Conservation (phyloP, 1,140 invertebrate genomes). For the Sminthurinus signatus region DNA sequence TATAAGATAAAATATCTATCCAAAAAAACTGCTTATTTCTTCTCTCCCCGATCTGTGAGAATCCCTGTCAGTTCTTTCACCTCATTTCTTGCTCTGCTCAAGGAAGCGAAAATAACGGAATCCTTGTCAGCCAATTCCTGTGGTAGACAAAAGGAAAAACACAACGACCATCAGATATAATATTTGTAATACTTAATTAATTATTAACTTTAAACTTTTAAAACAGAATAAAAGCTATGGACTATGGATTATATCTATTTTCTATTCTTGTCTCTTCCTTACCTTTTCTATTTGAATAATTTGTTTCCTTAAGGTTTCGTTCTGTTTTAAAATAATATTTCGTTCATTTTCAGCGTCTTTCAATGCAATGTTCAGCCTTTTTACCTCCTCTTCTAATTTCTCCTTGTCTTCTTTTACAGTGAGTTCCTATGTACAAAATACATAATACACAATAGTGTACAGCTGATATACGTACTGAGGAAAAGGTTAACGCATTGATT, state of each 20-base stretch:
- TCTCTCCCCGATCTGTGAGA: too few species aligned
- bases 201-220: too few species aligned
- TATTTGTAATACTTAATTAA: too few species aligned
- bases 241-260: too few species aligned
- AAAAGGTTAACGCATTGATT: too few species aligned
- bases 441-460: not conserved
- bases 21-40: too few species aligned
- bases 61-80: slow-evolving; percentile 30
- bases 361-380: not conserved
- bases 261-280: not conserved
- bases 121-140: slow-evolving; percentile 25
- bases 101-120: slow-evolving; percentile 11
- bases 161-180: too few species aligned
- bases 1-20: too few species aligned
- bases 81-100: slow-evolving; percentile 25
- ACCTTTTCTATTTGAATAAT: not conserved
- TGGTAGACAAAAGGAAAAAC: too few species aligned
- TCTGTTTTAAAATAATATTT: not conserved
- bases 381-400: slow-evolving; percentile 2
- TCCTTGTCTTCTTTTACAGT: slow-evolving; percentile 1
- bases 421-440: slow-evolving; percentile 12
- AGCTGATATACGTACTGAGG: not conserved
- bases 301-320: not conserved
- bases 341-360: slow-evolving; percentile 7
- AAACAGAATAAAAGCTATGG: too few species aligned